Evolutionary conservation across 2,113 vertebrate species (phyloP).

Genomic region (Podocnemis expansa): DNA sequence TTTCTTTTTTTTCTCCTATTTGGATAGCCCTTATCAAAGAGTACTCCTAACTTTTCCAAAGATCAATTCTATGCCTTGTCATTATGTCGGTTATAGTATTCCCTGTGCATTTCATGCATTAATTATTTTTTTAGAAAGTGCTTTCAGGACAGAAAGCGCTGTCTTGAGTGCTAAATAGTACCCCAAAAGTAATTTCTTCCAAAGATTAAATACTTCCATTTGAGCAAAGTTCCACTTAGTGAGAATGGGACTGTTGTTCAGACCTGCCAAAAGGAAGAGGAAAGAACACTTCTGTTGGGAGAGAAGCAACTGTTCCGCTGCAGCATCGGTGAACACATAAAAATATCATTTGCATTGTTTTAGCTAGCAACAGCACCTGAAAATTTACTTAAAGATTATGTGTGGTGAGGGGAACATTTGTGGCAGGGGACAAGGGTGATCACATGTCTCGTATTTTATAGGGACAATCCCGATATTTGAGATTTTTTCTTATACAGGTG

Average conservation of each 20-base stretch:
- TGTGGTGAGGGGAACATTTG: background rate
- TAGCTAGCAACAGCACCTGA: background rate
- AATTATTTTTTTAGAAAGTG: background rate
- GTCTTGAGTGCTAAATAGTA: background rate
- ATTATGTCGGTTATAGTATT: background rate
- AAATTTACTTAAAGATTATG: too few species aligned
- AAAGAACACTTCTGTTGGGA: rapidly evolving
- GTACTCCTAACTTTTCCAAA: background rate
- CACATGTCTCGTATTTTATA: too few species aligned
- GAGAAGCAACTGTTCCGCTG: background rate
- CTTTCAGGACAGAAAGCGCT: background rate
- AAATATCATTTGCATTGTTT: rapidly evolving
- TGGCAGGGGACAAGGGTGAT: background rate
- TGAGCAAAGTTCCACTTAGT: background rate
- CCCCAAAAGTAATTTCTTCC: background rate
- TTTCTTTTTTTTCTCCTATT: background rate
- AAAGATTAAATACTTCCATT: background rate
- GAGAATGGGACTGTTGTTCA: background rate
- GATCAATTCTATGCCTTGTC: background rate
- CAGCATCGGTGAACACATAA: background rate
- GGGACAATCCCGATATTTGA: too few species aligned
- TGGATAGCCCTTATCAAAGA: background rate
- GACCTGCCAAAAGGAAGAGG: background rate
- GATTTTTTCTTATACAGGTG: too few species aligned
- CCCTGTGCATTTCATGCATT: background rate